A percentile compares a stretch with the other conserved stretches of the same genome.
Conservation (phyloP, 2,888 invertebrate species). For the Malthinus seriepunctatus region DNA sequence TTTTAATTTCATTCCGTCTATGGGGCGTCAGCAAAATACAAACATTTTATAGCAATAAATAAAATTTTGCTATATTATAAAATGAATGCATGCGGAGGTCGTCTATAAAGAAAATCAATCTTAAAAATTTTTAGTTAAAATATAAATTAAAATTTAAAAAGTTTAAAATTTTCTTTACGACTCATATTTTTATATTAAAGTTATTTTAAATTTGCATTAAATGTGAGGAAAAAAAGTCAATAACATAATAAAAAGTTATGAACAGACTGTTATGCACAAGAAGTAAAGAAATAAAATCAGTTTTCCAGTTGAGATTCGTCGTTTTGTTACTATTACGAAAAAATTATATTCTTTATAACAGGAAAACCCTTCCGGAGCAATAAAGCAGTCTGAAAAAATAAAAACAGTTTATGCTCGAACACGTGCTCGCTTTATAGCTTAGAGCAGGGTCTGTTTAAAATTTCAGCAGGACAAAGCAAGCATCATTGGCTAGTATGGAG, state of each 20-base stretch:
- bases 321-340: conserved; percentile 11
- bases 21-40: conserved; percentile 12
- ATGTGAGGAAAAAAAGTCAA: no score
- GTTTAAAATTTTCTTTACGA: no score
- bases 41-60: not conserved
- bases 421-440: conserved; percentile 44
- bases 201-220: no score
- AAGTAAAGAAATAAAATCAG: conserved; percentile 1
- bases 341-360: conserved; percentile 28
- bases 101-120: no score
- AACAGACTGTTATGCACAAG: not conserved
- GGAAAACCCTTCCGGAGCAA: conserved; percentile 28
- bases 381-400: conserved; percentile 38
- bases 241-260: no score
- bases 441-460: conserved; percentile 42
- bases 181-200: no score
- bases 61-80: no score
- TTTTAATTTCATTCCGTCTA: conserved; percentile 24
- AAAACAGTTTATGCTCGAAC: conserved; percentile 46
- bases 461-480: conserved; percentile 40
- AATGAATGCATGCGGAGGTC: no score
- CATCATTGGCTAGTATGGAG: conserved; percentile 29
- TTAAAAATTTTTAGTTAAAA: no score
- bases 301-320: conserved; percentile 4
- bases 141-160: no score